Percentiles rank a stretch among this genome's conserved stretches.
Conservation (phyloP, 2,113 vertebrate species). For the Genyomyrus donnyi region DNA sequence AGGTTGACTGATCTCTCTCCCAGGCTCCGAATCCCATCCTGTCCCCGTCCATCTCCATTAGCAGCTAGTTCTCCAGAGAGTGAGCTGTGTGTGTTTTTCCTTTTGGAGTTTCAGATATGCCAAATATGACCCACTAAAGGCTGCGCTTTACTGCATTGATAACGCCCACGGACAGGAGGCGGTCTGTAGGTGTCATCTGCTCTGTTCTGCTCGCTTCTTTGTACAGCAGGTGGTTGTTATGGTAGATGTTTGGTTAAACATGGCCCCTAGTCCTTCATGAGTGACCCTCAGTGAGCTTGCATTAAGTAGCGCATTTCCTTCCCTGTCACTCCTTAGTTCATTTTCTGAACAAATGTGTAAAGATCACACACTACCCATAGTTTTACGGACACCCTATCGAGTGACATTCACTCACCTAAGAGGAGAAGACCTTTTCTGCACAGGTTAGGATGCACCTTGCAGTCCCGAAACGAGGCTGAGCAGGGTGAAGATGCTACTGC, state of each 20-base stretch:
- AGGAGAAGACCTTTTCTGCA: background rate
- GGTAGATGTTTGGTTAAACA: background rate
- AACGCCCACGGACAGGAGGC: background rate
- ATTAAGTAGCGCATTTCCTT: background rate
- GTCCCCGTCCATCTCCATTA: slow-evolving; percentile 19
- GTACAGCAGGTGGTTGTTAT: background rate
- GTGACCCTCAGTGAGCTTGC: background rate
- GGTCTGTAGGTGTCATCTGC: background rate
- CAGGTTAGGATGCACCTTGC: slow-evolving; percentile 22
- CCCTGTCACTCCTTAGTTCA: background rate
- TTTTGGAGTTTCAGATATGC: background rate
- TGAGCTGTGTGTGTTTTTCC: slow-evolving; percentile 1
- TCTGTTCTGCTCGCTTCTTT: background rate
- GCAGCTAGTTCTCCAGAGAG: background rate
- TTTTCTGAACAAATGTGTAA: slow-evolving; percentile 12
- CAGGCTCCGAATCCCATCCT: slow-evolving; percentile 36
- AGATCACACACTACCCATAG: slow-evolving; percentile 19
- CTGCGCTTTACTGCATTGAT: slow-evolving; percentile 7
- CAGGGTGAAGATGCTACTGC: slow-evolving; percentile 6
- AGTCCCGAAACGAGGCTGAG: slow-evolving; percentile 8
- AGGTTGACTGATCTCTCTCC: slow-evolving; percentile 36
- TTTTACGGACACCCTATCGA: slow-evolving; percentile 23
- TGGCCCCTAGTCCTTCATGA: background rate
- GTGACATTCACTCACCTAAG: slow-evolving; percentile 29
- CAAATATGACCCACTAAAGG: background rate